These are phyloP conservation scores for Cyphomyrmex costatus DNA, from an alignment of 1,140 invertebrate species.

Conservation along the genomic window DNA sequence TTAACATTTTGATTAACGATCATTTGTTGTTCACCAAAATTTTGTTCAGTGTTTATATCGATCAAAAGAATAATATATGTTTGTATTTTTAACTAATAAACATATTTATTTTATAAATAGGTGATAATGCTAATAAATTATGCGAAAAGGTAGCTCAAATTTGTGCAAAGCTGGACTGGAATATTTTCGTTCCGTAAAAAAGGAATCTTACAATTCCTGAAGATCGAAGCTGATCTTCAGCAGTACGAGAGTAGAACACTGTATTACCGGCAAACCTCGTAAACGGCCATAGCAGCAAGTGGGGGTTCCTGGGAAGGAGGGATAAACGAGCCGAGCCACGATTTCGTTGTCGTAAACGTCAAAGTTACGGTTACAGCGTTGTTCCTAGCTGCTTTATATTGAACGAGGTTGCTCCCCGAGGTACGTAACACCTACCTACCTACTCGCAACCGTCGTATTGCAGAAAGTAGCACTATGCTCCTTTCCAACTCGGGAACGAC, in stretches of 20 bases:
- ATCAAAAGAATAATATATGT: slow-evolving; percentile 5
- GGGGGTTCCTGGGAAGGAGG: slow-evolving; percentile 69
- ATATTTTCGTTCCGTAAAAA: slow-evolving; percentile 48
- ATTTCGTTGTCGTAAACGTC: slow-evolving; percentile 88
- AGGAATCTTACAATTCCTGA: slow-evolving; percentile 56
- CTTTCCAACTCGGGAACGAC: slow-evolving; percentile 67
- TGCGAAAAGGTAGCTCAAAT: not conserved
- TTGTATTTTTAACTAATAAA: not conserved
- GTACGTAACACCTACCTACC: slow-evolving; percentile 87
- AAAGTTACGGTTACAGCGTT: slow-evolving; percentile 87
- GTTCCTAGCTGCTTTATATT: slow-evolving; percentile 87
- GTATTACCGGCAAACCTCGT: slow-evolving; percentile 72
- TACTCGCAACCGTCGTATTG: slow-evolving; percentile 79
- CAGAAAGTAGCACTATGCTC: slow-evolving; percentile 73
- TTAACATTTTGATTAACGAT: too few species aligned
- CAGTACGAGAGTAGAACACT: slow-evolving; percentile 71
- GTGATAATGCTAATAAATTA: not conserved
- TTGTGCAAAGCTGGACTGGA: slow-evolving; percentile 27
- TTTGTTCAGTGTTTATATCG: too few species aligned
- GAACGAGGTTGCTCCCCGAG: slow-evolving; percentile 87
- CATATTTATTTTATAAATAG: not conserved
- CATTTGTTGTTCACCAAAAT: too few species aligned
- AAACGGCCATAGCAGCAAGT: slow-evolving; percentile 70
- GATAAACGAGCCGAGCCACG: slow-evolving; percentile 86
- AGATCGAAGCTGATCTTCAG: slow-evolving; percentile 70